These are phyloP conservation scores for Dynastes maya DNA, from an alignment of 2,888 invertebrate species.

Conservation along the genomic window DNA sequence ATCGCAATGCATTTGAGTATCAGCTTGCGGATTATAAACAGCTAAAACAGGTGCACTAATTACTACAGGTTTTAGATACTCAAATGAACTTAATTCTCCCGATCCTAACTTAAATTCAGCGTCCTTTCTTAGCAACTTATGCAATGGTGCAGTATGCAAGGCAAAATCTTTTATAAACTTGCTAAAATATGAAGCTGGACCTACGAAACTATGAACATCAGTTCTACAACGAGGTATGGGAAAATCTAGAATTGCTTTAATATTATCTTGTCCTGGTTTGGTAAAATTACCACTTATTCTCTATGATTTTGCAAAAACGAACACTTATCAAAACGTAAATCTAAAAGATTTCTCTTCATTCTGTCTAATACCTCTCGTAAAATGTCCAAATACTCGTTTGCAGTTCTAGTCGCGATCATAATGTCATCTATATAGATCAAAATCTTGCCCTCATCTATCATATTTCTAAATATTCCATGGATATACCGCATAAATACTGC, in stretches of 20 bases:
- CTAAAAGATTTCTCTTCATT: too few relatives aligned
- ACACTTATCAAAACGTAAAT: not conserved
- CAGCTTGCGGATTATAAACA: not conserved
- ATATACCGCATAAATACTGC: constrained; percentile 10
- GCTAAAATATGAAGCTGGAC: not conserved
- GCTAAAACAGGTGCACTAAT: not conserved
- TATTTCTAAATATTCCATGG: not conserved
- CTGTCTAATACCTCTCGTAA: constrained; percentile 8
- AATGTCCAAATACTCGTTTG: constrained; percentile 42
- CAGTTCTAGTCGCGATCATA: constrained; percentile 28
- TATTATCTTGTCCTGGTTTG: too few relatives aligned
- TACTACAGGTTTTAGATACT: not conserved
- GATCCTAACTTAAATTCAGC: not conserved
- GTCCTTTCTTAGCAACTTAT: not conserved
- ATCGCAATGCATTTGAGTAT: too few relatives aligned
- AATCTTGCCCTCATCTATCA: not conserved
- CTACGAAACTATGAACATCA: not conserved
- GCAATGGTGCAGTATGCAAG: not conserved
- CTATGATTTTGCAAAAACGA: not conserved
- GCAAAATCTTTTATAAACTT: not conserved
- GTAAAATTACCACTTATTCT: constrained; percentile 47
- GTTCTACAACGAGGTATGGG: not conserved
- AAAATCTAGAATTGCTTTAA: not conserved
- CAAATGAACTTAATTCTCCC: not conserved
- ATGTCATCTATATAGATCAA: constrained; percentile 20